Conservation (phyloP, 30 jellyfish, hydroid and myxozoan genomes). For the Clytia hemisphaerica region DNA sequence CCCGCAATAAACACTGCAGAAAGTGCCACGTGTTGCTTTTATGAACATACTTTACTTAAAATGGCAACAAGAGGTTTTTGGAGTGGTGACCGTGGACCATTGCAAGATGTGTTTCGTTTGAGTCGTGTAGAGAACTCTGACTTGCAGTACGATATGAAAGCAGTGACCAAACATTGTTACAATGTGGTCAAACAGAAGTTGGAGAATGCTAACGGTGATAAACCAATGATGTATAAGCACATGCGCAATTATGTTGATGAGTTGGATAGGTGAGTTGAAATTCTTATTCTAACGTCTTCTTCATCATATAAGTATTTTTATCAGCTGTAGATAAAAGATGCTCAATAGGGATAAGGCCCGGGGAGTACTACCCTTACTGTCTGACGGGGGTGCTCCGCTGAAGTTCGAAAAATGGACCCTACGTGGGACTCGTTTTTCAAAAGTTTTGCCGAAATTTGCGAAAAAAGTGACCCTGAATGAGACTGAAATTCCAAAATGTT, state of each 20-base stretch:
- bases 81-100: constrained; percentile 90
- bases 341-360: too few relatives aligned
- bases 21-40: constrained; percentile 70
- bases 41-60: constrained; percentile 77
- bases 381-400: too few relatives aligned
- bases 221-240: constrained; percentile 45
- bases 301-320: too few relatives aligned
- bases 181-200: constrained; percentile 62
- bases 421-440: too few relatives aligned
- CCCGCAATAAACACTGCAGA: constrained; percentile 79
- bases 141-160: constrained; percentile 64
- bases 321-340: too few relatives aligned
- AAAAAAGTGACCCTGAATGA: too few relatives aligned
- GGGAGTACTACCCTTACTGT: too few relatives aligned
- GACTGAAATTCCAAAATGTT: too few relatives aligned
- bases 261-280: constrained; percentile 73
- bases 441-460: too few relatives aligned
- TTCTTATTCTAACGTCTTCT: too few relatives aligned
- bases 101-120: constrained; percentile 89
- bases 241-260: constrained; percentile 89
- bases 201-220: constrained; percentile 43
- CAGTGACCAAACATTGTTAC: constrained; percentile 80
- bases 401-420: too few relatives aligned
- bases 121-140: constrained; percentile 75
- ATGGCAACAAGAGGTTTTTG: constrained; percentile 99